Evolutionary conservation across 2,797 vertebrate species (phyloP).

Genomic region (Pipistrellus pipistrellus): DNA sequence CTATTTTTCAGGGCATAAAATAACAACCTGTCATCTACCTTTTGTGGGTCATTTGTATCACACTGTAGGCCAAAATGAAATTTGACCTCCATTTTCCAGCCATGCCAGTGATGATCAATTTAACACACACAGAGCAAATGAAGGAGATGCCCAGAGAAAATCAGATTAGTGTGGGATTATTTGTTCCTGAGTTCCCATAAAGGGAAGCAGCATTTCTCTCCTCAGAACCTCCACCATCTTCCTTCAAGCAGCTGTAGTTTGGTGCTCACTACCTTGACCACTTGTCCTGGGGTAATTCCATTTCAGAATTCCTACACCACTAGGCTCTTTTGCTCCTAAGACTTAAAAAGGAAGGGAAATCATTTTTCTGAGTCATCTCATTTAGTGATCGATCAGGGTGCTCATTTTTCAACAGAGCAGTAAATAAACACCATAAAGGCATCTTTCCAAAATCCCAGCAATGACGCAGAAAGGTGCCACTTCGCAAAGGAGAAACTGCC

Average conservation of each 20-base stretch:
- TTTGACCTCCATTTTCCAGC: slow-evolving; percentile 90
- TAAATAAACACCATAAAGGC: slow-evolving; percentile 34
- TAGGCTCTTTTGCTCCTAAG: not conserved
- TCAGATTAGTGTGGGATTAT: slow-evolving; percentile 74
- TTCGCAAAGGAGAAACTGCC: not conserved
- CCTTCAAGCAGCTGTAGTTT: not conserved
- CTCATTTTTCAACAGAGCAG: slow-evolving; percentile 32
- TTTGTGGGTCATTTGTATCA: slow-evolving; percentile 90
- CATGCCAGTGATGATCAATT: slow-evolving; percentile 86
- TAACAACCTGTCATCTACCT: slow-evolving; percentile 90
- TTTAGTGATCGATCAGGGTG: not conserved
- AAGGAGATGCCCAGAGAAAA: slow-evolving; percentile 77
- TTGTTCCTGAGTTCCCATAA: slow-evolving; percentile 51
- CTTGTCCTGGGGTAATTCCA: slow-evolving; percentile 67
- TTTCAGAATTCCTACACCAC: not conserved
- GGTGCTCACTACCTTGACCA: not conserved
- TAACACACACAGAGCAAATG: slow-evolving; percentile 82
- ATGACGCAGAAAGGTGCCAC: not conserved
- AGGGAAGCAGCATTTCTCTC: slow-evolving; percentile 17
- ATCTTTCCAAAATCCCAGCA: not conserved
- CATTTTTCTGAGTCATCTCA: not conserved
- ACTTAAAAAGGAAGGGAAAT: slow-evolving; percentile 12
- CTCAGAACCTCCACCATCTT: slow-evolving; percentile 62
- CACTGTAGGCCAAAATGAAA: slow-evolving; percentile 87
- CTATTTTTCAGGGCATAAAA: slow-evolving; percentile 89